A percentile compares a stretch with the other conserved stretches of the same genome.
phyloP scores from a whole-genome alignment of 2,888 invertebrate species.

The Cheilosia vernalis region DNA sequence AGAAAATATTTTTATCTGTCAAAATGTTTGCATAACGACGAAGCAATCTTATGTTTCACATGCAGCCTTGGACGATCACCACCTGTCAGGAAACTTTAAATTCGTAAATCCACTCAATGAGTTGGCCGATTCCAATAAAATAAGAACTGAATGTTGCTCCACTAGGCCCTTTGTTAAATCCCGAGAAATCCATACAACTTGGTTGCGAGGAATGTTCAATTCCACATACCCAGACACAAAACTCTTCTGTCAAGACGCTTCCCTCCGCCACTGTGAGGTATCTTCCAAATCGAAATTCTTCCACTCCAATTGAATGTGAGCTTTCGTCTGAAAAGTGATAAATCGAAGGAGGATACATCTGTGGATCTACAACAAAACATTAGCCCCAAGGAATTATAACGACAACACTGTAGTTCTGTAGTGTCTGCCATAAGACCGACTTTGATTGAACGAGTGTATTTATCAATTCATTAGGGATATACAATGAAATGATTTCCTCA shows the following conservation, averaged over 20 bases:
- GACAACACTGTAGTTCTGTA: conserved; percentile 17
- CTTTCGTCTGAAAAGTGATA: conserved; percentile 23
- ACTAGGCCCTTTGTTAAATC: too few relatives aligned
- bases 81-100: too few relatives aligned
- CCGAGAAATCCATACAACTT: too few relatives aligned
- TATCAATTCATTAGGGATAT: conserved; percentile 46
- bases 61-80: too few relatives aligned
- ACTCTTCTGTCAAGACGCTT: background rate
- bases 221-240: too few relatives aligned
- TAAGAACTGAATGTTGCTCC: too few relatives aligned
- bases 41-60: too few relatives aligned
- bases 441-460: conserved; percentile 67
- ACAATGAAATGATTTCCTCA: conserved; percentile 32
- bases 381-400: conserved; percentile 13
- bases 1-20: too few relatives aligned
- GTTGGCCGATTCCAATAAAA: too few relatives aligned
- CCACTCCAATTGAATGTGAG: conserved; percentile 1
- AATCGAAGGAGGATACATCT: conserved; percentile 43
- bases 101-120: too few relatives aligned
- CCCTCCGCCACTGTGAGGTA: background rate
- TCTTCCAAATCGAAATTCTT: background rate
- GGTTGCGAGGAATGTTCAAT: too few relatives aligned
- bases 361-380: conserved; percentile 15
- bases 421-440: conserved; percentile 18
- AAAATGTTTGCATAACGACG: too few relatives aligned